Evolutionary conservation across 2,888 invertebrate genomes (phyloP), one percentile per base, ranked within the genome.

Genomic region (Clusia tigrina): DNA sequence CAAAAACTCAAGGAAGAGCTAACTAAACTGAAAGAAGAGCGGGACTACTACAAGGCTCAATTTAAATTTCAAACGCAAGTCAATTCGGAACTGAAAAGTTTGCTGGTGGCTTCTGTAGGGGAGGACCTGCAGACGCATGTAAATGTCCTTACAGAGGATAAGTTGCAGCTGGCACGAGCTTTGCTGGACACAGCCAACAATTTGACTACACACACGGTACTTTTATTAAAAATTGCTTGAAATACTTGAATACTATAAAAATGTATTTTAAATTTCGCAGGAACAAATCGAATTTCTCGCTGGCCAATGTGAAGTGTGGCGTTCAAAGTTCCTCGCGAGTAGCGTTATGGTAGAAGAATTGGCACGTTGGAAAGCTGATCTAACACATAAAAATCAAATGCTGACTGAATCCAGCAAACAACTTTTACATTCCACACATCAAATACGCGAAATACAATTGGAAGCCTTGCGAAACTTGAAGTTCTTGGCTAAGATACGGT

Each of bases 301-400:
- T 18, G 95, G 96, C 0, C 95, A 96, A 78, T 95, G 95, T 80
- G 96, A 98, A 85, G 95, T 97, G 56, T 98, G 96, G 96, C 88
- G 95, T 67, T 96, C 95, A 80, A 98, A 97, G 88, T 98, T 95
- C 84, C 86, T 96, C 72, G 96, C 97, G 23, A 94, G 94, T 86
- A 95, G 96, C 81, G 88, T 96, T 62, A 93, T 96, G 91, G 92
- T 95, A 1, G 96, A 96, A 84, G 96, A 96, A 84, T 83, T 96
- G 69, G 95, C 95, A 0, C 87, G 90, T 71, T 94, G 94, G 89
- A 95, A 95, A 81, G 92, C 92, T 54, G 87, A 90, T 60, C 85
- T 95, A 23, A 89, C 88, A 17, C 90, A 90, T 69, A 84, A 83
- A 59, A 84, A 84, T 67, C 74, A 78, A 70, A 67, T 81, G 70